Conservation (phyloP, 37 sponge, comb jelly and placozoan species). For the Tethya wilhelma region DNA sequence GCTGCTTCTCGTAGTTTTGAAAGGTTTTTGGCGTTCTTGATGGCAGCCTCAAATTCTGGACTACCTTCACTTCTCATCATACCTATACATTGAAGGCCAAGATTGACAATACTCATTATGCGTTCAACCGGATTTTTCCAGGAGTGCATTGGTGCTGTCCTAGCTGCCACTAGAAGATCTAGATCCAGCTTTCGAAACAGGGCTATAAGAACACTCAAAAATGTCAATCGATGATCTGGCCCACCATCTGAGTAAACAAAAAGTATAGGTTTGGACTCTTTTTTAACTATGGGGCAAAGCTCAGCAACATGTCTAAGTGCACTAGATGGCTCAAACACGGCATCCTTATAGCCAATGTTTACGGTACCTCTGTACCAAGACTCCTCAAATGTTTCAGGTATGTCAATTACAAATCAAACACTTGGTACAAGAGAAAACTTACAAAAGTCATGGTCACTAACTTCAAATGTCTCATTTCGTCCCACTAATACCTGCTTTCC, state of each 20-base stretch:
- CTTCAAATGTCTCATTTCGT: constrained; percentile 4
- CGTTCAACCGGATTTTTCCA: constrained; percentile 38
- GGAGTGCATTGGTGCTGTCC: constrained; percentile 55
- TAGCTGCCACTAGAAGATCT: constrained; percentile 14
- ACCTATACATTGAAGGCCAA: constrained; percentile 53
- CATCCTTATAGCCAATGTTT: constrained; percentile 34
- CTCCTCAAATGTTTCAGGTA: constrained; percentile 20
- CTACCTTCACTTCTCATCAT: constrained; percentile 19
- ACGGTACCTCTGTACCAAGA: constrained; percentile 47
- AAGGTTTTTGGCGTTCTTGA: constrained; percentile 35
- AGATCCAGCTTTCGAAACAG: constrained; percentile 46
- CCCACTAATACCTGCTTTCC: constrained; percentile 29
- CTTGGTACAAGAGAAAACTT: constrained; percentile 18
- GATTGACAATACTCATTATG: constrained; percentile 50
- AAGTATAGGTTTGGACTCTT: too few species aligned
- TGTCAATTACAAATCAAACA: constrained; percentile 17
- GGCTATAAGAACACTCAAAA: constrained; percentile 44
- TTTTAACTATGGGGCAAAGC: too few species aligned
- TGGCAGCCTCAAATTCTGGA: constrained; percentile 28
- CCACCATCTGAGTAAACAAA: too few species aligned
- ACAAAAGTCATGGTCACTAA: constrained; percentile 46
- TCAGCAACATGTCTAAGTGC: constrained; percentile 37
- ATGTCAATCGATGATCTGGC: constrained; percentile 43
- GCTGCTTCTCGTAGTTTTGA: constrained; percentile 9
- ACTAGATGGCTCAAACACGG: constrained; percentile 36